Percentiles rank a stretch among this genome's conserved stretches.
phyloP scores from a whole-genome alignment of 1,140 invertebrate species.

The Cephus cinctus region DNA sequence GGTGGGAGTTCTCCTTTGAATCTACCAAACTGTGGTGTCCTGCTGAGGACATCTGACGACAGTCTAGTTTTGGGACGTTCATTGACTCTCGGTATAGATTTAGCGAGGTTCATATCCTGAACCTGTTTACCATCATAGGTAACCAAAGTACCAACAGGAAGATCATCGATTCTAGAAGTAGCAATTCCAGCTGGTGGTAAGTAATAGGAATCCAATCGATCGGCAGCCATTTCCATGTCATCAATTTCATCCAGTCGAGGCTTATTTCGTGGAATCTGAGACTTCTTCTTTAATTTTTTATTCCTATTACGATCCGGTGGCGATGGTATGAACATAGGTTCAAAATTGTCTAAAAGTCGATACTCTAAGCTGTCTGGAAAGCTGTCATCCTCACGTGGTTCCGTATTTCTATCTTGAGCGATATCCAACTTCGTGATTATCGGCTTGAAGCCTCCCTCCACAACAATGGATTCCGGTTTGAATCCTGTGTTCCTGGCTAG shows the following conservation, averaged over 20 bases:
- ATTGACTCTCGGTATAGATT: constrained; percentile 56
- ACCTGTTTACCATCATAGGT: constrained; percentile 73
- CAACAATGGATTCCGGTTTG: constrained; percentile 74
- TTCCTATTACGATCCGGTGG: constrained; percentile 57
- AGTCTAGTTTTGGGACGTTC: constrained; percentile 38
- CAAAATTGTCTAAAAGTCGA: constrained; percentile 56
- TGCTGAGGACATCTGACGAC: constrained; percentile 58
- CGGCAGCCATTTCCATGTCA: constrained; percentile 66
- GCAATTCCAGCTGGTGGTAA: constrained; percentile 61
- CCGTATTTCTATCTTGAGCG: constrained; percentile 56
- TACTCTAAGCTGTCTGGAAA: constrained; percentile 54
- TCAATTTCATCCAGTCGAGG: constrained; percentile 37
- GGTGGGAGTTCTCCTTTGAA: constrained; percentile 71
- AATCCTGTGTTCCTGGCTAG: constrained; percentile 73
- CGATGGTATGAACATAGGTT: constrained; percentile 74
- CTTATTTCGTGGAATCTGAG: constrained; percentile 14
- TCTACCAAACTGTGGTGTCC: constrained; percentile 68
- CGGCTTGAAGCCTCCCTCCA: constrained; percentile 80
- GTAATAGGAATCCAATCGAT: constrained; percentile 68
- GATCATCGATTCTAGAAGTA: constrained; percentile 42
- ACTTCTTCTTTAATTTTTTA: constrained; percentile 50
- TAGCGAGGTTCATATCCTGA: constrained; percentile 62
- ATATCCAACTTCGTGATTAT: constrained; percentile 64
- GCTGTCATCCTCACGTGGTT: constrained; percentile 49
- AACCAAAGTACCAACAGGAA: constrained; percentile 58